These are phyloP conservation scores for Gallinago nigripennis DNA, from an alignment of 2,797 vertebrate genomes.

Conservation along the genomic window DNA sequence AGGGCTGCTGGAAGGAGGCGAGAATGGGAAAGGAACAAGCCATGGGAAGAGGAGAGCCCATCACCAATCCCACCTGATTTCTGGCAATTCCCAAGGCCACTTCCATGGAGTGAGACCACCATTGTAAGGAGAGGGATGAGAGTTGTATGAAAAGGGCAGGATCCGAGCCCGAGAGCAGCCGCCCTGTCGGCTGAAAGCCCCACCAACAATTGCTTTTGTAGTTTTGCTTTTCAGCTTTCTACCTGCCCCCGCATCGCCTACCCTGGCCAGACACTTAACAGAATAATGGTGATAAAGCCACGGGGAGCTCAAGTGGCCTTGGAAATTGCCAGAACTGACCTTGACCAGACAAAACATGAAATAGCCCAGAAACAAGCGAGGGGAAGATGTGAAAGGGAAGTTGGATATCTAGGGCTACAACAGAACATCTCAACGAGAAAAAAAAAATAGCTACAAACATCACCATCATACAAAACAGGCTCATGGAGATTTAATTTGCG, in stretches of 20 bases:
- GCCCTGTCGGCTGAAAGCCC: neutral
- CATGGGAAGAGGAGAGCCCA: rapidly evolving
- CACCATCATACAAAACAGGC: neutral
- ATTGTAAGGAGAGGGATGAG: rapidly evolving
- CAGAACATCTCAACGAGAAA: neutral
- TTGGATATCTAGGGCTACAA: neutral
- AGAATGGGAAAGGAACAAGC: neutral
- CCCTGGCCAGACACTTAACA: neutral
- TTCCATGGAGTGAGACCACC: neutral
- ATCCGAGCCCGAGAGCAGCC: rapidly evolving
- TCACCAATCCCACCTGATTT: neutral
- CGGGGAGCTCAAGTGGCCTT: neutral
- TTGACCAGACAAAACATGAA: neutral
- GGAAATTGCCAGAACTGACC: neutral
- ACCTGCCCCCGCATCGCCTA: neutral
- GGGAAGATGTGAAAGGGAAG: neutral
- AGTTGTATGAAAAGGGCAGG: neutral
- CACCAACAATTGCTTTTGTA: neutral
- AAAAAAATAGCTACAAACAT: neutral
- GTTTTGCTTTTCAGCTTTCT: neutral
- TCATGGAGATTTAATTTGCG: neutral
- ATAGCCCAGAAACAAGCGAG: neutral
- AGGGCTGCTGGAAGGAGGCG: neutral
- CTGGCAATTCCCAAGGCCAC: neutral
- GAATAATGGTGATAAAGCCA: neutral